Conservation (phyloP, 2,113 vertebrate species). For the Podarcis raffonei region DNA sequence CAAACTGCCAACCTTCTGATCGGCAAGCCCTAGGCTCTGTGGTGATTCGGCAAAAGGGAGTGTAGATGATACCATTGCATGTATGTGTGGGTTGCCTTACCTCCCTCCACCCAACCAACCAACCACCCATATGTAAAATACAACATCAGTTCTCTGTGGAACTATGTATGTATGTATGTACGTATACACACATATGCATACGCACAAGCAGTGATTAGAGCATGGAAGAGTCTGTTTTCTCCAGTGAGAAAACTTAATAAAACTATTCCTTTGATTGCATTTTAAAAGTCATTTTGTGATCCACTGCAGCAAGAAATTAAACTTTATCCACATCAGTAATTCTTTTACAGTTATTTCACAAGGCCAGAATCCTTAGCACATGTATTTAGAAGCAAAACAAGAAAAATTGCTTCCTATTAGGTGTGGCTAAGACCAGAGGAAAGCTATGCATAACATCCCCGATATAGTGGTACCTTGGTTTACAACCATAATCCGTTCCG, state of each 20-base stretch:
- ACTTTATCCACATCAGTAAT: not conserved
- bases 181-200: too few species aligned
- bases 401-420: not conserved
- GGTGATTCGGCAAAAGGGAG: conserved; percentile 22
- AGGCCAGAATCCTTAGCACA: not conserved
- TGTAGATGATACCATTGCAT: conserved; percentile 29
- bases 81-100: conserved; percentile 39
- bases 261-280: not conserved
- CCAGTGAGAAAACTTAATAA: not conserved
- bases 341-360: not conserved
- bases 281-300: not conserved
- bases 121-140: conserved; percentile 29
- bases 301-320: not conserved
- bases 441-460: not conserved
- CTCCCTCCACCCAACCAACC: too few species aligned
- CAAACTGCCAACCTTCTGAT: too few species aligned
- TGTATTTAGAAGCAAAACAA: not conserved
- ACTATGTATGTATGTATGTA: conserved; percentile 21
- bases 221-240: conserved; percentile 45
- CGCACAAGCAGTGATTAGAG: conserved; percentile 43
- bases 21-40: too few species aligned
- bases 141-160: not conserved
- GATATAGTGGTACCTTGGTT: not conserved
- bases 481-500: too few species aligned
- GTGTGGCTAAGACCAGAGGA: not conserved